A percentile compares a stretch with the other conserved stretches of the same genome.
Conservation (phyloP, 2,113 vertebrate species). For the Muntiacus muntjak region DNA sequence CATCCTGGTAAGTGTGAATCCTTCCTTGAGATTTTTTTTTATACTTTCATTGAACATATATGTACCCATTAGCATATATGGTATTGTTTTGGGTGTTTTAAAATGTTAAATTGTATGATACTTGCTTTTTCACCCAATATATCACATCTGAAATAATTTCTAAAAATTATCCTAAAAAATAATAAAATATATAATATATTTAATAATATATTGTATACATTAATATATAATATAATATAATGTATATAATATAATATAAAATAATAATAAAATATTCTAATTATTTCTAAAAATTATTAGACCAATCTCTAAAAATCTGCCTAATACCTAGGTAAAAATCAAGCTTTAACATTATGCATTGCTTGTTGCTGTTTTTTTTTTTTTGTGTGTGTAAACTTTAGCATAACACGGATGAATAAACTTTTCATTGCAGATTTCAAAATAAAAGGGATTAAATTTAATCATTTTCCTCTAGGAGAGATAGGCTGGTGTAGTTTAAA, state of each 20-base stretch:
- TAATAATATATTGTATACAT: too few species aligned
- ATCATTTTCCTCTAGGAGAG: neutral
- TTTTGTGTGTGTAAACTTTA: neutral
- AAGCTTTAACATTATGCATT: constrained; percentile 9
- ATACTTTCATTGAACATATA: neutral
- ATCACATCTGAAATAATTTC: constrained; percentile 17
- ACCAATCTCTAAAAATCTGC: neutral
- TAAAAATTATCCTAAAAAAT: neutral
- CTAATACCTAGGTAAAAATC: neutral
- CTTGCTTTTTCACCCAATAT: neutral
- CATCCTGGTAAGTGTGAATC: neutral
- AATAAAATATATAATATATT: too few species aligned
- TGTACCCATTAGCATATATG: neutral
- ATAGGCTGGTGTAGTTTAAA: constrained; percentile 31
- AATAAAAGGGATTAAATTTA: neutral
- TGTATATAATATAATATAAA: too few species aligned
- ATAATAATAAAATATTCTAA: too few species aligned
- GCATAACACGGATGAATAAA: neutral
- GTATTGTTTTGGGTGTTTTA: neutral
- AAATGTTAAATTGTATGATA: neutral
- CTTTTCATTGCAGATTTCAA: constrained; percentile 20
- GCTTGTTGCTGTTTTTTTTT: neutral
- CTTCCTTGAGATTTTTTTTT: neutral
- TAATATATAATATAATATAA: too few species aligned
- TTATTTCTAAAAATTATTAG: neutral